These are phyloP conservation scores for Macropus fuliginosus DNA, from an alignment of 2,797 vertebrate genomes.

Conservation along the genomic window DNA sequence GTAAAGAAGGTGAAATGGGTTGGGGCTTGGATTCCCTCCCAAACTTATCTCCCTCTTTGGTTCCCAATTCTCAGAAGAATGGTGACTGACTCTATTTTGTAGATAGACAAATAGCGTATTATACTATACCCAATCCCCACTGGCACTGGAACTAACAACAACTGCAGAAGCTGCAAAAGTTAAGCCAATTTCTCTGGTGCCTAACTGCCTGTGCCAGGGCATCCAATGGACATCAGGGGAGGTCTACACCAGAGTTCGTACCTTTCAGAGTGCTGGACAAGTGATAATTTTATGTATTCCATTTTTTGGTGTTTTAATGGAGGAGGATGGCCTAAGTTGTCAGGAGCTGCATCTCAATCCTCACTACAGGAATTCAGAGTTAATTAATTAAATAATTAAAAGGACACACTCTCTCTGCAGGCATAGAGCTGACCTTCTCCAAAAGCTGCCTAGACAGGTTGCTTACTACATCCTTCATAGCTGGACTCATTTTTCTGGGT, in stretches of 20 bases:
- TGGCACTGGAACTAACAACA: not conserved
- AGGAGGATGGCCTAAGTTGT: not conserved
- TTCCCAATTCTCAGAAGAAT: too few relatives aligned
- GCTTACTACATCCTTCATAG: not conserved
- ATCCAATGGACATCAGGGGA: conserved; percentile 34
- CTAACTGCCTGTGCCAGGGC: not conserved
- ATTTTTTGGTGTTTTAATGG: conserved; percentile 46
- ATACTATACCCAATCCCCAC: not conserved
- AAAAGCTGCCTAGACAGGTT: conserved; percentile 1
- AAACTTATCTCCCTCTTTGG: not conserved
- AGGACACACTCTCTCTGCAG: not conserved
- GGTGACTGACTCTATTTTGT: not conserved
- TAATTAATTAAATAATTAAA: not conserved
- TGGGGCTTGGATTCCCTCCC: conserved; percentile 7
- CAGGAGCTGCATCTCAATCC: not conserved
- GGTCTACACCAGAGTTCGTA: conserved; percentile 28
- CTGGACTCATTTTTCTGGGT: not conserved
- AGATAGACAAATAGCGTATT: not conserved
- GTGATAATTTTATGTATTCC: conserved; percentile 44
- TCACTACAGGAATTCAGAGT: not conserved
- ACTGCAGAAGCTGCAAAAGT: not conserved
- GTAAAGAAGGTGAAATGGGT: not conserved
- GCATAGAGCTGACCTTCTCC: not conserved
- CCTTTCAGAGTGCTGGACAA: conserved; percentile 7
- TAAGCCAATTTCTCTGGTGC: not conserved